Evolutionary conservation across 2,888 invertebrate species (phyloP), one percentile per base, ranked within the genome.

Genomic region (Hipparchia sbordonii): DNA sequence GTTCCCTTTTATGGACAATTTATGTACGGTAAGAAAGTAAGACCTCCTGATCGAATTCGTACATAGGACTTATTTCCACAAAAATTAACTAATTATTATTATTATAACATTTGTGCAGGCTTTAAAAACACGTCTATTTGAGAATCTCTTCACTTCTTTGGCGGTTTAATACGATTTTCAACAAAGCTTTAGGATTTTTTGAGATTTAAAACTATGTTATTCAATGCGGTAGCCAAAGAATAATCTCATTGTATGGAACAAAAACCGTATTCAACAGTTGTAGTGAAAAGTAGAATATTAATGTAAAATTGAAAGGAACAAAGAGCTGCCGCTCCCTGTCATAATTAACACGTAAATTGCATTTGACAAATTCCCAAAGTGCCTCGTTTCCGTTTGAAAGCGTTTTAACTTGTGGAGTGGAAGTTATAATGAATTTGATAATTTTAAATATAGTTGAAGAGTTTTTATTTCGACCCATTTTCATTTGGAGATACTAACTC

Each of bases 271-370:
- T 62, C 46, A 13, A 52, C 39, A 67, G 56, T 13, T 46, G 67
- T 46, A 56, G 56, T 7, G 10, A 63, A 67, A 57, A 13, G 67
- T 57, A 2, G 65, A 65, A 65, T 65, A 65, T 65, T 52, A 65
- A 23, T 12, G 51, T 52, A 23, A 48, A 63, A 23, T 67, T 67
- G 12, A 23, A 57, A 57, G 67, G 45, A 67, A 67, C 67, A 67
- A 67, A 57, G 67, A 57, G 3, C 54, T 45, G 54, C 5, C 46
- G n/a, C 56, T 56, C 67, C 9, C 45, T 46, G 56, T 23, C 46
- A 68, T 60, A 68, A 68, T 68, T 68, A 68, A 68, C 68, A 59
- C 33, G 57, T 8, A 51, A 68, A 68, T 68, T 60, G 68, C 68
- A 68, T 68, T 59, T 23, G 68, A 68, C 60, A 33, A 51, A 60